These are phyloP conservation scores for Capreolus pygargus DNA, from an alignment of 2,113 vertebrate genomes.

Conservation along the genomic window DNA sequence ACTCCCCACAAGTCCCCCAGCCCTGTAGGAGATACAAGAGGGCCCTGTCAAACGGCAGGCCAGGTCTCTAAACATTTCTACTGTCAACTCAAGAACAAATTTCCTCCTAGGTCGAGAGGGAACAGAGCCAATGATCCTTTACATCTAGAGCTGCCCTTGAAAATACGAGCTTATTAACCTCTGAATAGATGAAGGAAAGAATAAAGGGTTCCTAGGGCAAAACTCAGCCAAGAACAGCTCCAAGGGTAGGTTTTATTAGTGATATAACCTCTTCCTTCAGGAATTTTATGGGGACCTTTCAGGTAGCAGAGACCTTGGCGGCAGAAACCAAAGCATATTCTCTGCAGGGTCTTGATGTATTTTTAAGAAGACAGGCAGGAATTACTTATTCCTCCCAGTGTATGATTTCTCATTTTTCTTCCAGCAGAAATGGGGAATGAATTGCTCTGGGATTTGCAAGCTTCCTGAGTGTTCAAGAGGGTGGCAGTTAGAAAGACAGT, in stretches of 20 bases:
- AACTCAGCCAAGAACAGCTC: not conserved
- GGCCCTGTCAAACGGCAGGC: not conserved
- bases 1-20: not conserved
- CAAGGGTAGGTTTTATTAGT: constrained; percentile 27
- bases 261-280: constrained; percentile 41
- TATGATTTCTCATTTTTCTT: constrained; percentile 65
- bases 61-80: constrained; percentile 22
- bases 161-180: constrained; percentile 57
- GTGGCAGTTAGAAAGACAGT: constrained; percentile 58
- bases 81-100: constrained; percentile 32
- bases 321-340: constrained; percentile 40
- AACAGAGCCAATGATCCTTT: constrained; percentile 5
- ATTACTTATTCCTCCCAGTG: constrained; percentile 65
- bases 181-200: not conserved
- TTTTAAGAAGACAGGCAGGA: constrained; percentile 67
- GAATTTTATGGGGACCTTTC: constrained; percentile 53
- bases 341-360: constrained; percentile 61
- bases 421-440: constrained; percentile 51
- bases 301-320: constrained; percentile 4
- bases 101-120: not conserved
- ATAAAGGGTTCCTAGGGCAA: constrained; percentile 21
- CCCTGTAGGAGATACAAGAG: not conserved
- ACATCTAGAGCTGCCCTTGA: constrained; percentile 20
- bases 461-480: constrained; percentile 38
- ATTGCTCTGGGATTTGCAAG: constrained; percentile 68